A percentile compares a stretch with the other conserved stretches of the same genome.
phyloP scores from a whole-genome alignment of 1,140 invertebrate genomes.

The Pectinophora gossypiella region DNA sequence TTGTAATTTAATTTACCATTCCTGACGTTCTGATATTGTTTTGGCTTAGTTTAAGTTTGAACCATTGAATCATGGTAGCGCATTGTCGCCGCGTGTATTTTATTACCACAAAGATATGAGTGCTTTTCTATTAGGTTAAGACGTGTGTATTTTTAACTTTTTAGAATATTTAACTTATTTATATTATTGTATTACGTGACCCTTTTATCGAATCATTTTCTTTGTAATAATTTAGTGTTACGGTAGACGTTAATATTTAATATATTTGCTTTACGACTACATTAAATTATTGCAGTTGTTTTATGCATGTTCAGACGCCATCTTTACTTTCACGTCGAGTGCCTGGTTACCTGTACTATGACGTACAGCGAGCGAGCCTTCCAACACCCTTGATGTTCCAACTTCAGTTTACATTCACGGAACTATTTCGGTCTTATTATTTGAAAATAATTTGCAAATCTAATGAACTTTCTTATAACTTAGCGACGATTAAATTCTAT shows the following conservation, averaged over 20 bases:
- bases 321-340: slow-evolving; percentile 63
- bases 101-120: slow-evolving; percentile 57
- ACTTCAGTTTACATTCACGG: too few relatives aligned
- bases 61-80: slow-evolving; percentile 27
- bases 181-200: slow-evolving; percentile 74
- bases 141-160: slow-evolving; percentile 74
- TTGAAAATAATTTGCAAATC: slow-evolving; percentile 34
- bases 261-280: slow-evolving; percentile 69
- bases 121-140: slow-evolving; percentile 74
- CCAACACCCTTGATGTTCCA: too few relatives aligned
- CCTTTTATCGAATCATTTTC: slow-evolving; percentile 70
- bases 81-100: slow-evolving; percentile 25
- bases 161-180: slow-evolving; percentile 76
- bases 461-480: slow-evolving; percentile 44
- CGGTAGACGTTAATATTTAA: slow-evolving; percentile 72
- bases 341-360: too few relatives aligned
- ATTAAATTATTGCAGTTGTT: slow-evolving; percentile 69
- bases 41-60: slow-evolving; percentile 40
- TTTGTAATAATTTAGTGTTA: slow-evolving; percentile 73
- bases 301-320: slow-evolving; percentile 58
- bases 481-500: slow-evolving; percentile 60
- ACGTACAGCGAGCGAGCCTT: too few relatives aligned
- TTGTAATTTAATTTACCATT: slow-evolving; percentile 60
- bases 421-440: slow-evolving; percentile 54
- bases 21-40: slow-evolving; percentile 56